Conservation (phyloP, 2,797 vertebrate genomes). For the Danio kyathit region DNA sequence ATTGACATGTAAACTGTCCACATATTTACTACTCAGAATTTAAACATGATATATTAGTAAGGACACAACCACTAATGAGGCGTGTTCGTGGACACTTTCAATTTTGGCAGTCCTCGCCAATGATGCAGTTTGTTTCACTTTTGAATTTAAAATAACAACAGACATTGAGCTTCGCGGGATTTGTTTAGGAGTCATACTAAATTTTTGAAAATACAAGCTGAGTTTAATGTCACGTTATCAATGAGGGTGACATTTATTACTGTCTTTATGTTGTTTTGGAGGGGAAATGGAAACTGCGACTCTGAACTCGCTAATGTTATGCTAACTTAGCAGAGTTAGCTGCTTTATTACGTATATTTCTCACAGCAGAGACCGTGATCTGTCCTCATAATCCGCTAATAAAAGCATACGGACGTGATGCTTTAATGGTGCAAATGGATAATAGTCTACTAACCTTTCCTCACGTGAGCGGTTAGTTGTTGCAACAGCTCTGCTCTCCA, state of each 20-base stretch:
- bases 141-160: not conserved
- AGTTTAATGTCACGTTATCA: not conserved
- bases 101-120: not conserved
- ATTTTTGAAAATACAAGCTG: not conserved
- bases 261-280: not conserved
- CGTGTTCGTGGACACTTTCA: not conserved
- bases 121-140: slow-evolving; percentile 1
- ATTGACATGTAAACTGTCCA: too few species aligned
- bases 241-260: not conserved
- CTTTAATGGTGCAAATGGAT: not conserved
- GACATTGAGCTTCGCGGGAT: too few species aligned
- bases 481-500: slow-evolving; percentile 43
- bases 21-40: not conserved
- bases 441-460: slow-evolving; percentile 24
- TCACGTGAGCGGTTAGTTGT: not conserved
- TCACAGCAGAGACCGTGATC: not conserved
- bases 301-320: not conserved
- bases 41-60: not conserved
- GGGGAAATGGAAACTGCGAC: not conserved
- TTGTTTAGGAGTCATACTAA: not conserved
- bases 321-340: slow-evolving; percentile 25
- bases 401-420: not conserved
- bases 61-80: not conserved
- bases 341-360: not conserved
- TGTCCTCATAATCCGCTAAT: not conserved